These are phyloP conservation scores for Hyperoplus lanceolatus DNA, from an alignment of 2,797 vertebrate species.

Conservation along the genomic window DNA sequence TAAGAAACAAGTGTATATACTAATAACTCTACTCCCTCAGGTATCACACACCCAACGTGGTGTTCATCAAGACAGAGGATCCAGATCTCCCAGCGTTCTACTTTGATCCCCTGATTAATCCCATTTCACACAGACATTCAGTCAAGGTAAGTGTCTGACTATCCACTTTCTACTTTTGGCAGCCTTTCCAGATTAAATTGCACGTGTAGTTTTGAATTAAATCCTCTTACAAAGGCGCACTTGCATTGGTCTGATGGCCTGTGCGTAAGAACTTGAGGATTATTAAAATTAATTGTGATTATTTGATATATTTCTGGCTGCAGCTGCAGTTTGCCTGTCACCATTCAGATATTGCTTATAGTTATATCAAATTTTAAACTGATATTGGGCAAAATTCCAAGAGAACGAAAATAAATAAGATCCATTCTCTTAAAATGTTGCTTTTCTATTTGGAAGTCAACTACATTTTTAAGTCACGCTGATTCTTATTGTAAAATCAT, in stretches of 20 bases:
- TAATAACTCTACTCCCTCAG: constrained; percentile 74
- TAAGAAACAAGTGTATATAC: fast-evolving
- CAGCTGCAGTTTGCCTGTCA: constrained; percentile 32
- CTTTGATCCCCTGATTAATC: constrained; percentile 98
- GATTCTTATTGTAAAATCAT: not conserved
- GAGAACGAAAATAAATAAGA: not conserved
- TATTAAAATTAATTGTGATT: constrained; percentile 46
- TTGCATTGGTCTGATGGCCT: constrained; percentile 72
- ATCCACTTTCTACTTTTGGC: not conserved
- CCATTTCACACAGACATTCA: constrained; percentile 98
- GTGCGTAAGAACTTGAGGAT: constrained; percentile 68
- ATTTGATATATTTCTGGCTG: constrained; percentile 24
- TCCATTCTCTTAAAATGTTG: not conserved
- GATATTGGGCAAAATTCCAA: not conserved
- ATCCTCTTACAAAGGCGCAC: constrained; percentile 75
- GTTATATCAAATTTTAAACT: not conserved
- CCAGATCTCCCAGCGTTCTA: constrained; percentile 99
- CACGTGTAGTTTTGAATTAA: not conserved
- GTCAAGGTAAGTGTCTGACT: constrained; percentile 90
- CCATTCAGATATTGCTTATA: constrained; percentile 54
- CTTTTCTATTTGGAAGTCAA: not conserved
- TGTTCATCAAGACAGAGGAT: constrained; percentile 99
- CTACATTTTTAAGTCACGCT: not conserved
- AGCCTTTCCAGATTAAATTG: fast-evolving
- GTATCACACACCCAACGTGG: constrained; percentile 99